Base-by-base conservation (phyloP, 2,888 invertebrate genomes). In the Oxyteleia sp. region DNA sequence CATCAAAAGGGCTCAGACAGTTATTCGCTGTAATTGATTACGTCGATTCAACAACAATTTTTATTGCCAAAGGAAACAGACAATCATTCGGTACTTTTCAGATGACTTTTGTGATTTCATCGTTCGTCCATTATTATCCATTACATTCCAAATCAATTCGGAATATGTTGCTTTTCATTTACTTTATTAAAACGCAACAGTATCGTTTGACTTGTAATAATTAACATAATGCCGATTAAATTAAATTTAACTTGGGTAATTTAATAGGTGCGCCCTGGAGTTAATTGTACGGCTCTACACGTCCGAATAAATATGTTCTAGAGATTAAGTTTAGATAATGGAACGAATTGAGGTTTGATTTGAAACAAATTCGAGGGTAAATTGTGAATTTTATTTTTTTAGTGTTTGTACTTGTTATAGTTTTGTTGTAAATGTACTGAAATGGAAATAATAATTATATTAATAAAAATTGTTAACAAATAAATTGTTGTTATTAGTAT, bases 121-220 rank as follows among this genome's bases (percentile, higher is more conserved):
- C 29, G 51, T 13, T 2, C 29, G 51, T 51, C 23, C 51, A 51
- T 51, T 51, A 29, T 51, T 51, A 51, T 29, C 29, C 51, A 51
- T 51, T 51, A 51, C 3, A 29, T 18, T 18, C 18, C 16, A 8
- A 10, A 18, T 10, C 45, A 10, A 45, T 2, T 10, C 10, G 18
- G 16, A 45, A 16, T 2, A 45, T 13, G 45, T 45, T 18, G 45
- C 1, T 45, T 18, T 15, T 18, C 16, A 18, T 18, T 45, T 45
- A 45, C 16, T 45, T 45, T 45, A 18, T 15, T 18, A 1, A 45
- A 45, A 45, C 10, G 18, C 45, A 45, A 32, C 18, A 45, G 1
- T 10, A 16, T 16, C 18, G 18, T 18, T 10, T 49, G 18, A 15
- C 18, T 45, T 16, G 18, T 18, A 18, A 5, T 18, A 18, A 45